Evolutionary conservation across 2,113 vertebrate genomes (phyloP).

Genomic region (Cheilinus undulatus): DNA sequence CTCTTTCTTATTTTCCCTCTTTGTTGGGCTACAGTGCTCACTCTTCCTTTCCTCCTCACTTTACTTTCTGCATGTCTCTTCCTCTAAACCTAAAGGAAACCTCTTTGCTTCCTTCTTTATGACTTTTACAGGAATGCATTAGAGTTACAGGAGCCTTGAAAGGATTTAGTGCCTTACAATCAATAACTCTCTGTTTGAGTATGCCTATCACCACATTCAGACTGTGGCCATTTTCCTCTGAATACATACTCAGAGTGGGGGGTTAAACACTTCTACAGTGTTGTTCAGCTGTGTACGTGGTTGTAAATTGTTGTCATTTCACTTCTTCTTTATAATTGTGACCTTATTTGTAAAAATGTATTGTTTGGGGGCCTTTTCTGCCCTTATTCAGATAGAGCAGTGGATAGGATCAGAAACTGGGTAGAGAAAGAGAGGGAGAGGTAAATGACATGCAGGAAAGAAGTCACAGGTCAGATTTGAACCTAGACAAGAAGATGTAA

Average conservation of each 20-base stretch:
- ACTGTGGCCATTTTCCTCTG: background rate
- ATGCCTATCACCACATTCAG: background rate
- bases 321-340: no score
- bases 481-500: no score
- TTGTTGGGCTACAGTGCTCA: constrained; percentile 14
- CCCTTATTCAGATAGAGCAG: no score
- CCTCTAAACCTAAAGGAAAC: constrained; percentile 17
- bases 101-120: constrained; percentile 16
- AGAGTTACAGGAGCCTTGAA: constrained; percentile 19
- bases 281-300: no score
- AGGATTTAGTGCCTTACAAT: constrained; percentile 21
- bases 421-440: no score
- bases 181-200: constrained; percentile 16
- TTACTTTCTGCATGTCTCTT: constrained; percentile 9
- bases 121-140: constrained; percentile 29
- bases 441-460: no score
- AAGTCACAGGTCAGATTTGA: no score
- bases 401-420: no score
- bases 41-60: constrained; percentile 5
- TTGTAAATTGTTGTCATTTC: no score
- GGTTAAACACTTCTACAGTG: background rate
- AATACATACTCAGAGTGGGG: background rate
- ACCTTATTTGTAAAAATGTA: no score
- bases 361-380: no score
- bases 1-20: constrained; percentile 27